Percentiles rank a stretch among this genome's conserved stretches.
Conservation (phyloP, 1,140 invertebrate species). For the Zaprionus inermis region DNA sequence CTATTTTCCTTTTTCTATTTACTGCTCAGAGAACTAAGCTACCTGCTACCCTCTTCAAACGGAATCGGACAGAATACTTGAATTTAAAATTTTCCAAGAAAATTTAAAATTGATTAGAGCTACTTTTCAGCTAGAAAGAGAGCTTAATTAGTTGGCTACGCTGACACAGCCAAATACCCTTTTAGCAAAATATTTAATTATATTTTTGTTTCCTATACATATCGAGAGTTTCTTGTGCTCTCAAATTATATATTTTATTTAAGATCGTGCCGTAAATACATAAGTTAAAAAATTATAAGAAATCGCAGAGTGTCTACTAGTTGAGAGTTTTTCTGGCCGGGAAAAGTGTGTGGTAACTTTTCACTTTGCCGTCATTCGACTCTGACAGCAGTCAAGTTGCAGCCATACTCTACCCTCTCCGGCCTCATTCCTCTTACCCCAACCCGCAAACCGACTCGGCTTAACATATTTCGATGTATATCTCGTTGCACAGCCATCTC, state of each 20-base stretch:
- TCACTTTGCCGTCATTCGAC: constrained; percentile 41
- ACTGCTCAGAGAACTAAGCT: not conserved
- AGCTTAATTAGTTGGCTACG: not conserved
- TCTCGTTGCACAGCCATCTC: constrained; percentile 15
- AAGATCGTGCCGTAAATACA: too few species aligned
- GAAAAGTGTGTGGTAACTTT: constrained; percentile 15
- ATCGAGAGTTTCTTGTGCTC: not conserved
- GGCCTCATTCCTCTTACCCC: not conserved
- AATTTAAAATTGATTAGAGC: not conserved
- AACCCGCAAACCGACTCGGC: not conserved
- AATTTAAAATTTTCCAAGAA: not conserved
- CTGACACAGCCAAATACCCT: not conserved
- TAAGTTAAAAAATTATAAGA: too few species aligned
- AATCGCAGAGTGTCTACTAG: not conserved
- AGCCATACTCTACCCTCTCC: not conserved
- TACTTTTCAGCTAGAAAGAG: not conserved
- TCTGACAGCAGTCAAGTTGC: constrained; percentile 47
- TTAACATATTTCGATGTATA: constrained; percentile 60
- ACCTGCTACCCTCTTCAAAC: not conserved
- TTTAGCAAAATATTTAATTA: not conserved
- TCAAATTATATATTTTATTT: too few species aligned
- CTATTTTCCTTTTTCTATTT: not conserved
- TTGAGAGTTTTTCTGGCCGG: not conserved
- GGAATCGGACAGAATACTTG: not conserved
- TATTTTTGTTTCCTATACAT: too few species aligned